A percentile compares a stretch with the other conserved stretches of the same genome.
phyloP scores from a whole-genome alignment of 2,888 invertebrate species.

The Pristionchus japonicus region DNA sequence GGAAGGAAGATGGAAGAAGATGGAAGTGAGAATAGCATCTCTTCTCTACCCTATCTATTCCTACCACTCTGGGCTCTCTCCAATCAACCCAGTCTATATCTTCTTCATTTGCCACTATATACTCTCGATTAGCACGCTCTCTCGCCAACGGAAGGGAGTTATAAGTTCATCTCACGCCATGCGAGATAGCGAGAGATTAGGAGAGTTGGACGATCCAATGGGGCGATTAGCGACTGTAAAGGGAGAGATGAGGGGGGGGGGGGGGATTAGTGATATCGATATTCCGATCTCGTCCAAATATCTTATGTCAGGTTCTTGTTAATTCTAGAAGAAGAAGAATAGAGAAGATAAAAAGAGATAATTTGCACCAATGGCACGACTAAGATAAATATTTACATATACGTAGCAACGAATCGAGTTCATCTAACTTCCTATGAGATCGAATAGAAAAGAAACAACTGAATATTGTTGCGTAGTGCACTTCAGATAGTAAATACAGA shows the following conservation, averaged over 20 bases:
- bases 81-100: background rate
- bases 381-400: too few relatives aligned
- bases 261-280: background rate
- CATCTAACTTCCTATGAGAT: background rate
- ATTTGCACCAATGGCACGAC: too few relatives aligned
- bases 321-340: too few relatives aligned
- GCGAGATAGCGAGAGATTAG: background rate
- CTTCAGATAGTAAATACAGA: too few relatives aligned
- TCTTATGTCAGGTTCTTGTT: too few relatives aligned
- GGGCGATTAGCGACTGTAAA: too few relatives aligned
- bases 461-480: too few relatives aligned
- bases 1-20: background rate
- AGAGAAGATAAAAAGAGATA: too few relatives aligned
- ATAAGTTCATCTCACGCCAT: constrained; percentile 41
- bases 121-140: background rate
- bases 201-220: background rate
- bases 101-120: background rate
- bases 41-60: background rate
- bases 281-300: too few relatives aligned
- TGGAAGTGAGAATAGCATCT: background rate
- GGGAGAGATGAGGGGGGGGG: background rate
- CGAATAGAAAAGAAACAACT: too few relatives aligned
- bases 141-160: background rate
- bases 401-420: too few relatives aligned
- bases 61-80: background rate